phyloP scores from a whole-genome alignment of 2,113 vertebrate genomes.

The Festucalex cinctus region DNA sequence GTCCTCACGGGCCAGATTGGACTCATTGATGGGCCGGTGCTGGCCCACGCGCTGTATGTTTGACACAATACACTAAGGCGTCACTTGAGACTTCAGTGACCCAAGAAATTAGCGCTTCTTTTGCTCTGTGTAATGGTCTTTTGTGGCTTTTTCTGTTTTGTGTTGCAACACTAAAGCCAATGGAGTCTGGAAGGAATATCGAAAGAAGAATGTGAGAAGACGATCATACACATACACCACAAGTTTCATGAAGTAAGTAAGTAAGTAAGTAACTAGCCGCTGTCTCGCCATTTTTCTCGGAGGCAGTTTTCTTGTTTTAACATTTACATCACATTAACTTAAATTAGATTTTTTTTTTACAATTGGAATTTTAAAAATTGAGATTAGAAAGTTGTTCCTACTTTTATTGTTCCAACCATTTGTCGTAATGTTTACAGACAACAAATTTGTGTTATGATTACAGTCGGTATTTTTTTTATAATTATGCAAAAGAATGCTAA shows the following conservation, averaged over 20 bases:
- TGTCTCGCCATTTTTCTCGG: too few species aligned
- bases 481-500: not conserved
- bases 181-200: too few species aligned
- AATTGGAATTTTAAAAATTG: too few species aligned
- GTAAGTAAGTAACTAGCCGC: too few species aligned
- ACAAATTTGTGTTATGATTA: not conserved
- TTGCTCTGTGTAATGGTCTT: not conserved
- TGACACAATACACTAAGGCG: not conserved
- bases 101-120: too few species aligned
- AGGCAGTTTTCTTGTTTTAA: too few species aligned
- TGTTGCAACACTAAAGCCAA: not conserved
- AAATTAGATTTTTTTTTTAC: too few species aligned
- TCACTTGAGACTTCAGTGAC: too few species aligned
- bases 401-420: not conserved
- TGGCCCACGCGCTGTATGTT: not conserved
- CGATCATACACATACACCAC: not conserved
- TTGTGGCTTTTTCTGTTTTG: not conserved
- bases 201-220: not conserved
- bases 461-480: not conserved
- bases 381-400: too few species aligned
- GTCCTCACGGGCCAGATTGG: too few species aligned
- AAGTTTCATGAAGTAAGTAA: not conserved
- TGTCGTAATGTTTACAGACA: not conserved
- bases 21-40: too few species aligned
- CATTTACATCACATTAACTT: too few species aligned